Evolutionary conservation across 2,888 invertebrate species (phyloP), one percentile per base, ranked within the genome.

Genomic region (Tridacna gigas): DNA sequence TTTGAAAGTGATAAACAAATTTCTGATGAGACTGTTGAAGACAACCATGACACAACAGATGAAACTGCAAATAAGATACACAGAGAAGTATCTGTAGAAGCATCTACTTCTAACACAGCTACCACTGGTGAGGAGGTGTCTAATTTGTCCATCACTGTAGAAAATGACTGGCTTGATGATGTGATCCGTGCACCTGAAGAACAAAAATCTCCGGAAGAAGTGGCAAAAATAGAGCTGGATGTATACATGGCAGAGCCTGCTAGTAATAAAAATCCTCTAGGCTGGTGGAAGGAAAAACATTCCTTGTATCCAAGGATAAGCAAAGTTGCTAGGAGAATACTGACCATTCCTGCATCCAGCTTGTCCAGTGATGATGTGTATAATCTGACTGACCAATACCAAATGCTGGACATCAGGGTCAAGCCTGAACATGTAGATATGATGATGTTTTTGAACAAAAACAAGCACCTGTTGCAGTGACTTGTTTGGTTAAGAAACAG

Each of bases 141-240:
- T n/a, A 67, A 63, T 37, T 45, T 75, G 18, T 82, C 80, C n/a
- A 69, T 82, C 47, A 80, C 78, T 28, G 84, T 79, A n/a, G 83
- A 83, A 61, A 82, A 84, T 69, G 84, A 87, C 48, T 87, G 87
- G 87, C 67, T 87, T n/a, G 84, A 87, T 77, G 87, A 87, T 79
- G 87, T 87, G 2, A 87, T 87, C 12, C 77, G 83, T 69, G 82
- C 81, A 0, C 76, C 77, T 12, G 82, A 83, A 47, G 84, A 84
- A 7, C 65, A 69, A 20, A 81, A 73, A 45, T 74, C 87, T 51
- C 84, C 85, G 15, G 83, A 83, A 60, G 81, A 87, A 63, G 73
- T 80, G 37, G 87, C 87, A 4, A 87, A 87, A 73, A 77, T 83
- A 71, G 87, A 87, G 66, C 74, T 87, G 56, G 83, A 87, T 66